Conservation (phyloP, 2,888 invertebrate genomes). For the Eupeodes luniger region DNA sequence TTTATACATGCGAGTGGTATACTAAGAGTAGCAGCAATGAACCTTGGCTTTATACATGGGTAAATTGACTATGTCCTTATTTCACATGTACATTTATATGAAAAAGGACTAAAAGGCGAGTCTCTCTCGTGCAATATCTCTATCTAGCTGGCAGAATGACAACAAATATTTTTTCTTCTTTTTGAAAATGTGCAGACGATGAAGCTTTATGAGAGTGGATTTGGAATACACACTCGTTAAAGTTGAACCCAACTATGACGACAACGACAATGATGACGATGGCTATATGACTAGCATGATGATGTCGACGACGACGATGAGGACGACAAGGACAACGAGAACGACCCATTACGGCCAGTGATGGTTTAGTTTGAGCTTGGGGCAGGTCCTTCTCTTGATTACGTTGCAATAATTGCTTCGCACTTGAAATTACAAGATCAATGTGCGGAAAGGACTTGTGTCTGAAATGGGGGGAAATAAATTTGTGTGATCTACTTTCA, state of each 20-base stretch:
- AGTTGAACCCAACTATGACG: not conserved
- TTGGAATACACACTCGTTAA: not conserved
- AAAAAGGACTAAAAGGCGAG: slow-evolving; percentile 10
- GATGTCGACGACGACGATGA: not conserved
- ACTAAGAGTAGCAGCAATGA: slow-evolving; percentile 1
- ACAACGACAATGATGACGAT: not conserved
- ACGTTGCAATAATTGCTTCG: slow-evolving; percentile 59
- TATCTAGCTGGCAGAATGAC: slow-evolving; percentile 30
- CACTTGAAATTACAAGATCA: slow-evolving; percentile 70
- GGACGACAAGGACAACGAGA: not conserved
- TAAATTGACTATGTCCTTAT: slow-evolving; percentile 49
- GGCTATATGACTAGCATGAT: not conserved
- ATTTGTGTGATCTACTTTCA: slow-evolving; percentile 33
- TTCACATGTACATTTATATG: not conserved
- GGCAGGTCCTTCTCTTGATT: slow-evolving; percentile 44
- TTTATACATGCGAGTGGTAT: too few species aligned
- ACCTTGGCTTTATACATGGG: slow-evolving; percentile 38
- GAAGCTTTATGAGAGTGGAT: slow-evolving; percentile 18
- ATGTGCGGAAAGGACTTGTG: slow-evolving; percentile 44
- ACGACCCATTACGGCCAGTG: slow-evolving; percentile 1
- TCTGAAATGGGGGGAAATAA: slow-evolving; percentile 12
- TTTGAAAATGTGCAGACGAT: slow-evolving; percentile 43
- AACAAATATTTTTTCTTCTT: slow-evolving; percentile 28
- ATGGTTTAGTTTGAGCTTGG: not conserved
- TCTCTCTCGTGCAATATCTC: not conserved